Conservation (phyloP, 2,797 vertebrate genomes). For the Micropoecilia bifurca region DNA sequence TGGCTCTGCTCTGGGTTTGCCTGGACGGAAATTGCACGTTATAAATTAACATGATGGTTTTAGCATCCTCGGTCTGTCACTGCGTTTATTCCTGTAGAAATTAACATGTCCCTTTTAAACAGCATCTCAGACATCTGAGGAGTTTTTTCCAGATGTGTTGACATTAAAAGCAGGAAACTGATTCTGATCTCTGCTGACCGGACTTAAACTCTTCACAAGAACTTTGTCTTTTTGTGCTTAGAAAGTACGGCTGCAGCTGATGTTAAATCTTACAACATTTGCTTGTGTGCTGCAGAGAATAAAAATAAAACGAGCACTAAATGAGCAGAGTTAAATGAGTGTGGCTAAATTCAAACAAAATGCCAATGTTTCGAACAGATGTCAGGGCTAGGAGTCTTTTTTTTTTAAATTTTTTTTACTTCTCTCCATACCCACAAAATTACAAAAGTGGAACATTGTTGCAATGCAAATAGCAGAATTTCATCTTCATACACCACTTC, state of each 20-base stretch:
- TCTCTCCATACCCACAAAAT: conserved; percentile 62
- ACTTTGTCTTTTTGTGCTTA: neutral
- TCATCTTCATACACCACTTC: conserved; percentile 13
- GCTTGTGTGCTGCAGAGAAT: neutral
- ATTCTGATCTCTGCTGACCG: conserved; percentile 29
- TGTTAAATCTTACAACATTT: neutral
- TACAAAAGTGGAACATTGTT: conserved; percentile 70
- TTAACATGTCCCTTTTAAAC: neutral
- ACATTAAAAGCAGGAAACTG: conserved; percentile 46
- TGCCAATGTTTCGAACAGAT: conserved; percentile 59
- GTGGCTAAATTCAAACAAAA: conserved; percentile 46
- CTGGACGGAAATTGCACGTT: neutral
- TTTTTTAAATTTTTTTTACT: conserved; percentile 23
- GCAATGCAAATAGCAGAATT: conserved; percentile 33
- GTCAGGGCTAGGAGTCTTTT: conserved; percentile 32
- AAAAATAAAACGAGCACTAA: neutral
- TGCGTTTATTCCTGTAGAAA: neutral
- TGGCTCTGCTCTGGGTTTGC: neutral
- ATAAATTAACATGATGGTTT: neutral
- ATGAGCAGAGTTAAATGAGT: conserved; percentile 31
- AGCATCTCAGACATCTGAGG: neutral
- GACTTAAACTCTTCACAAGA: conserved; percentile 17
- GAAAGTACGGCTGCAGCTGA: neutral
- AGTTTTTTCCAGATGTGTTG: conserved; percentile 15
- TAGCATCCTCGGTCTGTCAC: neutral